Base-by-base conservation (phyloP, 64 coral and sea anemone species). In the Montipora efflorescens region DNA sequence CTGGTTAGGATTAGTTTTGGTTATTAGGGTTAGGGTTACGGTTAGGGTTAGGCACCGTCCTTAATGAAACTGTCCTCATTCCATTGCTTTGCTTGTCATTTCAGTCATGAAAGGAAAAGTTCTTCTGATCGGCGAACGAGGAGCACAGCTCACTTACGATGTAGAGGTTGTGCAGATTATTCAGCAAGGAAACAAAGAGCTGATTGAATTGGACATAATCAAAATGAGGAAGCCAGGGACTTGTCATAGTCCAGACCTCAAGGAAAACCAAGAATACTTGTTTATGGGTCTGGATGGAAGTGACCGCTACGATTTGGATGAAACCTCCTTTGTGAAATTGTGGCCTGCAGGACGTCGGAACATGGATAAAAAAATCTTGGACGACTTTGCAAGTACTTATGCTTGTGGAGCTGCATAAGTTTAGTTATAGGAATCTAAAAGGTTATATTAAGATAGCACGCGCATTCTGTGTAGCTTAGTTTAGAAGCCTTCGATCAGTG, bases 61-160 rank as follows among this genome's bases (percentile, higher is more conserved):
- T 46, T 47, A 12, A 11, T 47, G 46, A 46, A 47, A 15, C 8
- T 14, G 12, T 46, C 25, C 28, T 47, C 11, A 76, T 15, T 76
- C 21, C 43, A 46, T 48, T 76, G 1, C 12, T 2, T 18, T 13
- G 44, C 25, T 87, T 90, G 74, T 87, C 9, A 8, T 78, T 81
- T 5, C 45, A 97, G 96, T 75, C n/a, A 92, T 97, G 28, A 90
- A 91, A 91, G 96, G 80, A 11, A 95, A 57, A 73, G 89, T 97
- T 7, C 51, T 87, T 12, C 84, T 95, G 23, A 87, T 95, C 70
- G 96, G 92, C 13, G 96, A 97, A 67, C 21, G 20, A 0, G 18
- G 79, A 0, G 19, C 70, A 1, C 78, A 79, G 93, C 89, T 97
- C 0, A 64, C 25, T 0, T 97, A 97, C 13, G 19, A 59, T 1